Conservation (phyloP, 2,113 vertebrate genomes). For the Centropus bengalensis region DNA sequence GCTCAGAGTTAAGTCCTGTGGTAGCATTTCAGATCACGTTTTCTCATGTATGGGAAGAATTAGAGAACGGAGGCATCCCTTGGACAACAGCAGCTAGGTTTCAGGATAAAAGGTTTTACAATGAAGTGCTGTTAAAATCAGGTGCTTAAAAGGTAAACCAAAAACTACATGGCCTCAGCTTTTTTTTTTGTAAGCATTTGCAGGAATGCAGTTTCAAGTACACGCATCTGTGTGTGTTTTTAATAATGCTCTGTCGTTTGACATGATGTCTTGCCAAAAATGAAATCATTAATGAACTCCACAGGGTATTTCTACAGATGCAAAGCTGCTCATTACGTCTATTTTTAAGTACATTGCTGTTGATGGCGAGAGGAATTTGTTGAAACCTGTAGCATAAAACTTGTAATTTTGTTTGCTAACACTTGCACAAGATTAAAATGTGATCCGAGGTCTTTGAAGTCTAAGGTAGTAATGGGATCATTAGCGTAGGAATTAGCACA, state of each 20-base stretch:
- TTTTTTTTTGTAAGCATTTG: neutral
- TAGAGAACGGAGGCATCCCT: neutral
- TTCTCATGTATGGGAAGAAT: neutral
- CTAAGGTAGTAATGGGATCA: constrained; percentile 8
- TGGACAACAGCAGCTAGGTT: neutral
- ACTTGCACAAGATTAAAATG: constrained; percentile 43
- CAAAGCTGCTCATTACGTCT: constrained; percentile 43
- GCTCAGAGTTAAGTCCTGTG: neutral
- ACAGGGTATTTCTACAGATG: constrained; percentile 32
- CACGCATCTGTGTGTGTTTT: neutral
- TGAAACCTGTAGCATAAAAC: constrained; percentile 53
- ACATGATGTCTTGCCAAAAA: constrained; percentile 46
- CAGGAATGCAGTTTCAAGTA: constrained; percentile 2
- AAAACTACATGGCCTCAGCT: neutral
- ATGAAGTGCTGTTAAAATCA: accelerated
- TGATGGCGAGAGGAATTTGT: constrained; percentile 12
- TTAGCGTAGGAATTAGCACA: constrained; percentile 31
- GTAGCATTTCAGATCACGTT: neutral
- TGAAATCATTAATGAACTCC: constrained; percentile 50
- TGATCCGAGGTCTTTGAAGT: constrained; percentile 47
- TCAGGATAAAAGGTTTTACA: constrained; percentile 2
- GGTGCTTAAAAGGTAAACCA: neutral
- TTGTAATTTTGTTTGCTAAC: constrained; percentile 67
- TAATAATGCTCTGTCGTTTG: neutral
- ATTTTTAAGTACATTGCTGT: constrained; percentile 29